A percentile compares a stretch with the other conserved stretches of the same genome.
Evolutionary conservation across 2,888 invertebrate genomes (phyloP).

Genomic region (Trissoscelio sp.): DNA sequence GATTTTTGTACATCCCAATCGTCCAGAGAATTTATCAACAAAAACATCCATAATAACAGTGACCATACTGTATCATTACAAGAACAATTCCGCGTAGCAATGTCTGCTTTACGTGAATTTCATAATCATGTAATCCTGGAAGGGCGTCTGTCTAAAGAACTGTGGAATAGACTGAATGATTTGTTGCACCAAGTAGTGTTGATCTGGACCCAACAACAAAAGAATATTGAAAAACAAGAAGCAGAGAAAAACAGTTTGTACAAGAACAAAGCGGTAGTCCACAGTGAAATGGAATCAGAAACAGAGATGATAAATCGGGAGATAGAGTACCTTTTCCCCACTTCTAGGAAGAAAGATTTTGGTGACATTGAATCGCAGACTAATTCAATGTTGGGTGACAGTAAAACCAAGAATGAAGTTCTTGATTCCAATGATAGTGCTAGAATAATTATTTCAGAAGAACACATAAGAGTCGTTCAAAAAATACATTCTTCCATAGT

Average conservation of each 20-base stretch:
- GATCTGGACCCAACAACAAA: conserved; percentile 91
- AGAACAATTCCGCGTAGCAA: conserved; percentile 86
- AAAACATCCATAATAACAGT: conserved; percentile 76
- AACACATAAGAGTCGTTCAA: conserved; percentile 86
- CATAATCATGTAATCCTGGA: conserved; percentile 87
- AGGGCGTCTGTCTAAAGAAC: conserved; percentile 83
- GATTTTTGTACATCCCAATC: conserved; percentile 83
- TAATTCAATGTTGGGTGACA: conserved; percentile 1
- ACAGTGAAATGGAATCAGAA: conserved; percentile 88
- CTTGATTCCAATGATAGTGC: not conserved
- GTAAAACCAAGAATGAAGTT: not conserved
- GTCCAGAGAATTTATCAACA: conserved; percentile 82
- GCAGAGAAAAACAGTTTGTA: conserved; percentile 91
- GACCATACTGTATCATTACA: conserved; percentile 77
- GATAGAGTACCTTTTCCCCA: conserved; percentile 89
- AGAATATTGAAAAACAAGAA: conserved; percentile 87
- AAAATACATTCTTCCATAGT: conserved; percentile 87
- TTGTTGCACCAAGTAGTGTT: conserved; percentile 87
- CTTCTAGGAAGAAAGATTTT: conserved; percentile 88
- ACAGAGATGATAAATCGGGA: conserved; percentile 87
- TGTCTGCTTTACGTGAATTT: conserved; percentile 88
- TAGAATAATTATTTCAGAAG: conserved; percentile 73
- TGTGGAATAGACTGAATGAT: conserved; percentile 84
- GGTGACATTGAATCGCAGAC: conserved; percentile 85
- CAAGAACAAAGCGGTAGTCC: conserved; percentile 87